Base-by-base conservation (phyloP, 2,888 invertebrate genomes). In the Branchellion lobata region DNA sequence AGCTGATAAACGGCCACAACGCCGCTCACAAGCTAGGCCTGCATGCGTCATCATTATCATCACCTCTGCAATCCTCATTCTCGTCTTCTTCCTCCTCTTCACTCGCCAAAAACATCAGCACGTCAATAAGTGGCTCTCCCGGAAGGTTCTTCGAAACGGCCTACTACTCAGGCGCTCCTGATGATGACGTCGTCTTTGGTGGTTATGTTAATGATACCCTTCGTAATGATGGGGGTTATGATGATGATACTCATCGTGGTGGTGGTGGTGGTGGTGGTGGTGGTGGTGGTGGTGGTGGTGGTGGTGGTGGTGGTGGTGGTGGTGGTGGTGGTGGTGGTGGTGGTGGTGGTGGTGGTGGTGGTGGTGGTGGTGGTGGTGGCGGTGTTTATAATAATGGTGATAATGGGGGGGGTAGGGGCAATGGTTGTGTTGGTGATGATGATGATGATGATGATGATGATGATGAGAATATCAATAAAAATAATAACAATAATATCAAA, bases 11-110 rank as follows among this genome's bases (percentile, higher is more conserved):
- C 40, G 14, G 14, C 40, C n/a, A n/a, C n/a, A n/a, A n/a, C n/a
- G n/a, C n/a, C n/a, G n/a, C n/a, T n/a, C n/a, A n/a, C n/a, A n/a
- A n/a, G n/a, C n/a, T n/a, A n/a, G n/a, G n/a, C 14, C 40, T 40
- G 8, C 40, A 8, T 40, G 14, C 14, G 31, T 75, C 75, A 31
- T 77, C 77, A 53, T 65, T 65, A 65, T 77, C 77, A 34, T 77
- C 77, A 11, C 77, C 40, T 8, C 47, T 31, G 1, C 33, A 47
- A 33, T 77, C 77, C 2, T 65, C 57, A 27, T 57, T 29, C 31
- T 75, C 77, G 0, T 77, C 65, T 14, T 77, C 77, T 0, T 65
- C 77, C 5, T 65, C 65, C 11, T 65, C 77, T 21, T 34, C 34
- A 31, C 8, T 31, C 24, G 51, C 27, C n/a, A 57, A 57, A 24